These are phyloP conservation scores for Mimumesa dahlbomi DNA, from an alignment of 2,888 invertebrate genomes.

Conservation along the genomic window DNA sequence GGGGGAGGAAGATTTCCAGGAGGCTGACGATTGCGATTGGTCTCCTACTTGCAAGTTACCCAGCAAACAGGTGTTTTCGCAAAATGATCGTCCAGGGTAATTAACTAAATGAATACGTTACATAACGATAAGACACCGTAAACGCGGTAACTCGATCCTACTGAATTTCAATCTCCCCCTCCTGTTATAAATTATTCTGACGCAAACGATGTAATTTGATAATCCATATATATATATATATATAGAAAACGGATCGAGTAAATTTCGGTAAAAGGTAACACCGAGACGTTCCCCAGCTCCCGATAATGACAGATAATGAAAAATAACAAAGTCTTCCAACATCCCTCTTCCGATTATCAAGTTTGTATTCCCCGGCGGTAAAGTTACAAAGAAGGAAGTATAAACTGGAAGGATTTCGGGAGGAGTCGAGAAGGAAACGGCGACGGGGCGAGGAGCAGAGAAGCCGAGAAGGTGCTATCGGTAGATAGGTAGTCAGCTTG, in stretches of 20 bases:
- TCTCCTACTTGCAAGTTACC: not conserved
- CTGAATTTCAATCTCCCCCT: not conserved
- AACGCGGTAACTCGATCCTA: too few relatives aligned
- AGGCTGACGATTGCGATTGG: slow-evolving; percentile 15
- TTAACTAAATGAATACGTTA: slow-evolving; percentile 19
- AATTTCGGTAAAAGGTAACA: not conserved
- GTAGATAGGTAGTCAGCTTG: slow-evolving; percentile 64
- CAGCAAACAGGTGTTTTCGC: slow-evolving; percentile 28
- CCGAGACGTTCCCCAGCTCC: not conserved
- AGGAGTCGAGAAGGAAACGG: slow-evolving; percentile 34
- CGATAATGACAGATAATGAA: not conserved
- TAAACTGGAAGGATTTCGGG: slow-evolving; percentile 38
- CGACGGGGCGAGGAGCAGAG: slow-evolving; percentile 2
- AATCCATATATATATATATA: too few relatives aligned
- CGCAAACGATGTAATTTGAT: too few relatives aligned
- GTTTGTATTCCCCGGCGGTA: slow-evolving; percentile 6
- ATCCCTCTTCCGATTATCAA: slow-evolving; percentile 3
- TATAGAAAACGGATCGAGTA: too few relatives aligned
- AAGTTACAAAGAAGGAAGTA: slow-evolving; percentile 33
- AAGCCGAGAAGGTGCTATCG: slow-evolving; percentile 60
- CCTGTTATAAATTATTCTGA: too few relatives aligned
- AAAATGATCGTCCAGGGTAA: not conserved
- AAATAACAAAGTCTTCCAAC: too few relatives aligned
- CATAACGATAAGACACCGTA: not conserved
- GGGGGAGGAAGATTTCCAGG: not conserved